Base-by-base conservation (phyloP, 37 sponge, comb jelly and placozoan genomes). In the Beroe forskalii region DNA sequence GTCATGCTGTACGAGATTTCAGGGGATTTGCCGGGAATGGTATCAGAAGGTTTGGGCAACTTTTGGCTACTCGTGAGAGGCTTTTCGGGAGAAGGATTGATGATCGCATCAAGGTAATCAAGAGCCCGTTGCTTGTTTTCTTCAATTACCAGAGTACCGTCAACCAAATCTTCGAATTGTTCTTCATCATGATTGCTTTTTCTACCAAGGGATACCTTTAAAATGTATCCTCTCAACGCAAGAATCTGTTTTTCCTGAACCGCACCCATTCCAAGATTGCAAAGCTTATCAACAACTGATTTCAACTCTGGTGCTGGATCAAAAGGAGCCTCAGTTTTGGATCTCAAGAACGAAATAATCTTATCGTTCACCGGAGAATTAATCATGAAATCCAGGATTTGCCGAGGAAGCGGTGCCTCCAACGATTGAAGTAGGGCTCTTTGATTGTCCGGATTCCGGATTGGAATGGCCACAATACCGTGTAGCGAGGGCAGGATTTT, bases 341-440 rank as follows among this genome's bases (percentile, higher is more conserved):
- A 9, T 17, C 40, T 24, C 43, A 80, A 43, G 32, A 32, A 69
- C 17, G 32, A 32, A 19, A 86, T 60, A 2, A 63, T 19, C 36
- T 38, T 90, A 17, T 63, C 63, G n/a, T 38, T 63, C 37, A 62
- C 55, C 60, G 94, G 92, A 37, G 60, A 69, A 48, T 93, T 93
- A 42, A 96, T 60, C 62, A 96, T 39, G 69, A 83, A 96, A 76
- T 96, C 97, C 17, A 92, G 67, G 23, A 96, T 91, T 2, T 60
- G 91, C 20, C 97, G 44, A 20, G 93, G 93, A 0, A 96, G 66
- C 0, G 95, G 95, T 17, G 89, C 91, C 44, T 90, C 94, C 63
- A 96, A 40, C 0, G 92, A 92, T 66, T 90, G 93, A 39, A 96
- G 90, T 32, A 97, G 89, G 40, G 96, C 91, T 60, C 89, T 28